phyloP scores from a whole-genome alignment of 2,113 vertebrate species.

The Ameiurus melas region DNA sequence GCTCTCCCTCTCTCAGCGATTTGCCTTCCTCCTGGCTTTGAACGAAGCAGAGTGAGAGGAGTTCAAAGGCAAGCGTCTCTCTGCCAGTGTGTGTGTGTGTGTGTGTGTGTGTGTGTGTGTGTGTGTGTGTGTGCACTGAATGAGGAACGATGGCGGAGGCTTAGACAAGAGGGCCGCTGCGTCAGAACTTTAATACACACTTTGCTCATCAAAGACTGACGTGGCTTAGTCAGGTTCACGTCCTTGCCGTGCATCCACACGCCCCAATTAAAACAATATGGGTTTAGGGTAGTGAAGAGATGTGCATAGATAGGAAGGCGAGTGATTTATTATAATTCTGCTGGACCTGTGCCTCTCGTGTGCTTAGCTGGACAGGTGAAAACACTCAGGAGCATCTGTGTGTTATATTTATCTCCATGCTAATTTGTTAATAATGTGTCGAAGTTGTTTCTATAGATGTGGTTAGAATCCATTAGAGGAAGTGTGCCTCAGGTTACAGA shows the following conservation, averaged over 20 bases:
- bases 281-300: constrained; percentile 37
- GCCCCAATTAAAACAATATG: constrained; percentile 67
- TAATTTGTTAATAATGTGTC: constrained; percentile 15
- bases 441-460: constrained; percentile 33
- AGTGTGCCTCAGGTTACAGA: constrained; percentile 10
- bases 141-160: constrained; percentile 61
- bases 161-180: constrained; percentile 54
- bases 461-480: constrained; percentile 11
- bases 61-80: constrained; percentile 73
- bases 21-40: constrained; percentile 71
- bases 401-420: constrained; percentile 19
- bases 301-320: neutral
- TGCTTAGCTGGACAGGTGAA: neutral
- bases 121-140: constrained; percentile 48
- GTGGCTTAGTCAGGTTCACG: constrained; percentile 64
- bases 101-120: too few relatives aligned
- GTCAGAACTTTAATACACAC: constrained; percentile 59
- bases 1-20: constrained; percentile 48
- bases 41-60: constrained; percentile 68
- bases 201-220: constrained; percentile 70
- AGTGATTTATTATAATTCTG: neutral
- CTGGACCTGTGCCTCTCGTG: neutral
- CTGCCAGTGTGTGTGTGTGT: constrained; percentile 47
- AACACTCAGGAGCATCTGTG: neutral
- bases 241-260: constrained; percentile 58